Conservation (phyloP, 2,797 vertebrate genomes). For the Rhodeus uyekii region DNA sequence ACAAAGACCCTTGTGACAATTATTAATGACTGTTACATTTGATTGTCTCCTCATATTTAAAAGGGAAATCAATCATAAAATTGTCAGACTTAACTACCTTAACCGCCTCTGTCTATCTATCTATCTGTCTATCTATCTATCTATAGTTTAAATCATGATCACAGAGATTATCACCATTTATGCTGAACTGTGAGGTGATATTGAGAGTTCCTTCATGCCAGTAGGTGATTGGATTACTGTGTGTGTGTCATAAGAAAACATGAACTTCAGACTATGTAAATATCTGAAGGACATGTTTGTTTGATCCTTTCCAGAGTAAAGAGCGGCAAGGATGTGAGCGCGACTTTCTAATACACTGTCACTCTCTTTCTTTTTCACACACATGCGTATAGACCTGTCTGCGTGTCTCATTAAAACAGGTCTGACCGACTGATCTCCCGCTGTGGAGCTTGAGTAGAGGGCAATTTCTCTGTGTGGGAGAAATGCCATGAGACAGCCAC, state of each 20-base stretch:
- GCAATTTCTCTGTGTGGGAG: slow-evolving; percentile 30
- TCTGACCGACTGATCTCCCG: slow-evolving; percentile 38
- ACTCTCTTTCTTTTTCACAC: background rate
- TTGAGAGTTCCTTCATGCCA: background rate
- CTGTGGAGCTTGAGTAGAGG: slow-evolving; percentile 26
- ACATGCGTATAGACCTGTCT: slow-evolving; percentile 30
- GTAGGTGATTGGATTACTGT: background rate
- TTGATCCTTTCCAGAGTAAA: slow-evolving; percentile 28
- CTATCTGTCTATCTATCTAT: background rate
- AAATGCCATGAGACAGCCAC: slow-evolving; percentile 30
- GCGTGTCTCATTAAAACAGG: slow-evolving; percentile 37
- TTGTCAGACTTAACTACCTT: background rate
- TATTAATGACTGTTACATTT: slow-evolving; percentile 10
- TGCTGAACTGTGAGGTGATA: background rate
- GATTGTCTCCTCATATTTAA: slow-evolving; percentile 2
- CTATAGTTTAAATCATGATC: background rate
- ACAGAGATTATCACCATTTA: background rate
- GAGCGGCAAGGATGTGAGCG: background rate
- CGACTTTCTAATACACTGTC: slow-evolving; percentile 15
- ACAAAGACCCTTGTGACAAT: background rate
- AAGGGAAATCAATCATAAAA: slow-evolving; percentile 2
- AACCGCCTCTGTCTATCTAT: background rate
- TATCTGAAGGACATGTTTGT: slow-evolving; percentile 39
- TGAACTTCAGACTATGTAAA: slow-evolving; percentile 22
- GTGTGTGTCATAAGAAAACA: background rate